Evolutionary conservation across 2,797 vertebrate species (phyloP), one percentile per base, ranked within the genome.

Genomic region (Ptychobarbus kaznakovi): DNA sequence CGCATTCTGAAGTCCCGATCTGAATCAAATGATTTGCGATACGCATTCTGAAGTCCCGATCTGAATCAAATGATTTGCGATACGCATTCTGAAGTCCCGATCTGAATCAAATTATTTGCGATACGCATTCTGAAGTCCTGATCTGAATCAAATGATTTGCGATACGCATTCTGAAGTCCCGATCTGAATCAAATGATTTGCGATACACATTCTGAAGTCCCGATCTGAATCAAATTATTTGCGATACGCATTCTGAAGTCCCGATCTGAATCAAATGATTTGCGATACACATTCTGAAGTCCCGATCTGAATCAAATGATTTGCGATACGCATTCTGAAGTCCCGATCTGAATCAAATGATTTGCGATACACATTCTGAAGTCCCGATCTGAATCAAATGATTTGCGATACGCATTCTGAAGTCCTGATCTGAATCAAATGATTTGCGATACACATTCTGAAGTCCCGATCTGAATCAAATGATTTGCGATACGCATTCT

Each of bases 51-150:
- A 20, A 51, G 18, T 22, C 0, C 20, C 2, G 18, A 56, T 51
- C 1, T 6, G 15, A 51, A 53, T 53, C 35, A 38, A 20, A 22
- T 22, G 2, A 58, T 51, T 51, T 7, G 49, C 1, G 16, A 51
- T 51, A 6, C 0, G 5, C 0, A 1, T 16, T 6, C 15, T 0
- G 6, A 51, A 46, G 12, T 46, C 3, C 3, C 11, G 1, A 20
- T 51, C 49, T 51, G 49, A 51, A 51, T 51, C 15, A 16, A 51
- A 18, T 0, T 4, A 49, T 49, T 49, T 49, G 13, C 1, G 4
- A 56, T 49, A 35, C 35, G 3, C 35, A 35, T 5, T 51, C 49
- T 6, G 15, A 51, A 16, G 49, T 51, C 15, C 28, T 4, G 5
- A 16, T 5, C 49, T 22, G 22, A 58, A 58, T 58, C 8, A 10